Evolutionary conservation across 2,888 invertebrate species (phyloP), one percentile per base, ranked within the genome.

Genomic region (Gandaritis pyraliata): DNA sequence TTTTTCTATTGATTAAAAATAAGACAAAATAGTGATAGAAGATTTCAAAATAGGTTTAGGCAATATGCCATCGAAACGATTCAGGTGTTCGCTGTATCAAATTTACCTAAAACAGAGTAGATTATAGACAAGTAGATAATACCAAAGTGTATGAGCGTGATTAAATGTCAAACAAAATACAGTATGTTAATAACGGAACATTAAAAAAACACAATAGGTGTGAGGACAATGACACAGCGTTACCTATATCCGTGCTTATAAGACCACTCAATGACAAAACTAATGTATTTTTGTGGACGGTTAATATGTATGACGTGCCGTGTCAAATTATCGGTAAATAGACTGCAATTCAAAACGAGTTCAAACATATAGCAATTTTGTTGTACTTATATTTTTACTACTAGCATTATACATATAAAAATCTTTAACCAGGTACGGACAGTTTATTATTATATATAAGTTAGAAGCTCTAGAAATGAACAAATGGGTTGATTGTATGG

Each of bases 211-310:
- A 74, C 74, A 75, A 75, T 73, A 72, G 66, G 64, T 67, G 66
- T 66, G 33, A 67, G 73, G 74, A 74, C 76, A 73, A 72, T 76
- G 72, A 72, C 70, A 69, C 63, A 68, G 39, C 58, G 47, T 30
- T 33, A 62, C 62, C 33, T 48, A 62, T 58, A 65, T 66, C 66
- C 69, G 67, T 61, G 57, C 59, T 12, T 58, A 47, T 48, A 50
- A 38, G 18, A 54, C 46, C 55, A 61, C 57, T 65, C 58, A 66
- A 58, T 58, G 36, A 48, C 41, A 23, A 23, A 50, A 30, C 13
- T 29, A 61, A 58, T 52, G 16, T 15, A 49, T 36, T 53, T 58
- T 53, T 58, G 52, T 47, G 47, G 29, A 38, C 33, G 43, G 59
- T 46, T 53, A 53, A 43, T 18, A 46, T 56, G 51, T 52, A 52